These are phyloP conservation scores for Vollenhovia emeryi DNA, from an alignment of 1,140 invertebrate genomes.

Conservation along the genomic window DNA sequence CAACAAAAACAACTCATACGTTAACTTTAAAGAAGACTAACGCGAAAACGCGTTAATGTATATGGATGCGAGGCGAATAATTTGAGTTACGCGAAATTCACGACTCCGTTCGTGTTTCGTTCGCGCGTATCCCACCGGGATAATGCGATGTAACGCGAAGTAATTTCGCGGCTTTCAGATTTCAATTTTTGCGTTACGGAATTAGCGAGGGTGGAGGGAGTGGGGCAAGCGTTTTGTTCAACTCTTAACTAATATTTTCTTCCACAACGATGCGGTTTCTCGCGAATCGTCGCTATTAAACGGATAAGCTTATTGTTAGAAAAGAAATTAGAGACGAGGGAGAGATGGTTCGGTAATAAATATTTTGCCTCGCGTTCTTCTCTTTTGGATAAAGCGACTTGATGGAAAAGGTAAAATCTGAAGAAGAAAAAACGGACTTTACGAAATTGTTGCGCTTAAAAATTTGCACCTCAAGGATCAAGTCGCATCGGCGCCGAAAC, in stretches of 20 bases:
- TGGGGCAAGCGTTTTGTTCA: neutral
- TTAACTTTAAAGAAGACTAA: conserved; percentile 29
- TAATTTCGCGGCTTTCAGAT: conserved; percentile 51
- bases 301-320: neutral
- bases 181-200: conserved; percentile 47
- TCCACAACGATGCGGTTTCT: neutral
- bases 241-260: conserved; percentile 17
- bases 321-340: neutral
- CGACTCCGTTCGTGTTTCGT: conserved; percentile 35
- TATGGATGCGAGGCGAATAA: conserved; percentile 50
- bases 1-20: conserved; percentile 16
- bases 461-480: neutral
- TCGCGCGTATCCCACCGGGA: conserved; percentile 40
- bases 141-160: conserved; percentile 53
- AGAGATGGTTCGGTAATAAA: neutral
- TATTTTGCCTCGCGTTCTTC: neutral
- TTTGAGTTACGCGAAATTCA: conserved; percentile 49
- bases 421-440: too few species aligned
- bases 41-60: conserved; percentile 21
- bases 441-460: neutral
- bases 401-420: neutral
- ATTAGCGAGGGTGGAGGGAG: conserved; percentile 8
- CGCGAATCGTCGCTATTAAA: neutral
- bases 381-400: neutral
- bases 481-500: neutral